Conservation (phyloP, 1,140 invertebrate species). For the Diabrotica virgifera region DNA sequence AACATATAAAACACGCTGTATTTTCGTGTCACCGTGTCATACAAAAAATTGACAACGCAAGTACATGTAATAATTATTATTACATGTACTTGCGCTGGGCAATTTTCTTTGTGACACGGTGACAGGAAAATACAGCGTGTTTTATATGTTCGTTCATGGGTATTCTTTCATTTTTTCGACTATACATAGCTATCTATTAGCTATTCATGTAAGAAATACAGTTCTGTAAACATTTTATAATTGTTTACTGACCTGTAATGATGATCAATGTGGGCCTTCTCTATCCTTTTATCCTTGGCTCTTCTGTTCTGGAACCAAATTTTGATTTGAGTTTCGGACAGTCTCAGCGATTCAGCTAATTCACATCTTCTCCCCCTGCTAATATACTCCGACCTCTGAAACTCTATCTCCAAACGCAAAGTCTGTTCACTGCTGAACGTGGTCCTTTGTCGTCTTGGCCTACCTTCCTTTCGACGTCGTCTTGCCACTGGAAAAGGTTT, state of each 20-base stretch:
- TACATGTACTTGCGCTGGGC: too few relatives aligned
- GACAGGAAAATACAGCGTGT: too few relatives aligned
- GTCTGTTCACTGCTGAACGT: constrained; percentile 95
- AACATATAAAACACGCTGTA: too few relatives aligned
- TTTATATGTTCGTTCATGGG: too few relatives aligned
- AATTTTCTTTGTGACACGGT: too few relatives aligned
- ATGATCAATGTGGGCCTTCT: constrained; percentile 92
- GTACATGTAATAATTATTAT: too few relatives aligned
- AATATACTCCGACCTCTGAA: constrained; percentile 87
- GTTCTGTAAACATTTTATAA: neutral
- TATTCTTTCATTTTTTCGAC: too few relatives aligned
- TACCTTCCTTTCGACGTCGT: constrained; percentile 77
- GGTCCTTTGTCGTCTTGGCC: constrained; percentile 84
- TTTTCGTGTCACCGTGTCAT: too few relatives aligned
- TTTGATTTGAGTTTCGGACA: constrained; percentile 93
- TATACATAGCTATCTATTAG: neutral
- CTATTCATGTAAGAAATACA: neutral
- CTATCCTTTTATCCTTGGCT: constrained; percentile 93
- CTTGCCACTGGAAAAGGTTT: constrained; percentile 66
- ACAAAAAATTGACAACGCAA: too few relatives aligned
- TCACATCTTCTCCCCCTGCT: constrained; percentile 82
- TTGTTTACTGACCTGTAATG: constrained; percentile 74
- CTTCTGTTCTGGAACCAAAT: constrained; percentile 96
- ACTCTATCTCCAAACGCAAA: constrained; percentile 84
- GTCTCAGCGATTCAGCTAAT: constrained; percentile 73